Evolutionary conservation across 2,888 invertebrate species (phyloP).

Genomic region (Hirtodrosophila confusa): DNA sequence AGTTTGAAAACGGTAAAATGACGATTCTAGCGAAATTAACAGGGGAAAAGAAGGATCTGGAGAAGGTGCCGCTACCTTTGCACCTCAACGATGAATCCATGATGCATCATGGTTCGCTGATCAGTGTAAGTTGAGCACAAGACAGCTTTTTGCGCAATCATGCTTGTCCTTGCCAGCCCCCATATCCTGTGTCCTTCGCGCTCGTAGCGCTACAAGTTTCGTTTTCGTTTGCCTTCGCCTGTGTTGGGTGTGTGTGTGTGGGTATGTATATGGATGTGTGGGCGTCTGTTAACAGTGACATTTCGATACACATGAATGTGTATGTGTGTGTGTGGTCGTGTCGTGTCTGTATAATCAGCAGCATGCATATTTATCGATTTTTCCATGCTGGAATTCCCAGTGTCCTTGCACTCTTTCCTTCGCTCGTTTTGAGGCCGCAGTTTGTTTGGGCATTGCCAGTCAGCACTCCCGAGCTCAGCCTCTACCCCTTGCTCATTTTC

Average conservation of each 20-base stretch:
- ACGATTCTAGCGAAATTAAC: conserved; percentile 91
- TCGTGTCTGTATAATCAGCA: conserved; percentile 25
- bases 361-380: conserved; percentile 72
- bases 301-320: conserved; percentile 30
- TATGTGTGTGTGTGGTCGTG: conserved; percentile 16
- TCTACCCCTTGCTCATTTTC: background rate
- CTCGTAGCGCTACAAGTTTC: conserved; percentile 68
- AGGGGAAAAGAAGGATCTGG: conserved; percentile 88
- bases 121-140: conserved; percentile 69
- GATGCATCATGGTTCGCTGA: conserved; percentile 70
- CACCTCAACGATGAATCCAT: conserved; percentile 83
- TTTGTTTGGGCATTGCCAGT: conserved; percentile 23
- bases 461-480: background rate
- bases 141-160: conserved; percentile 59
- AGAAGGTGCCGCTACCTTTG: conserved; percentile 88
- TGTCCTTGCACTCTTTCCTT: conserved; percentile 70
- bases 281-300: conserved; percentile 20
- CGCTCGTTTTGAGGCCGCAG: conserved; percentile 41
- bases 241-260: conserved; percentile 10
- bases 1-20: conserved; percentile 85
- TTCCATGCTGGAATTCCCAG: conserved; percentile 66
- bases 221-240: conserved; percentile 49
- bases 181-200: conserved; percentile 50
- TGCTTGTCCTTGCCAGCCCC: conserved; percentile 61
- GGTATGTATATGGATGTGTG: conserved; percentile 21